phyloP scores from a whole-genome alignment of 2,113 vertebrate species.

The Cygnus atratus region DNA sequence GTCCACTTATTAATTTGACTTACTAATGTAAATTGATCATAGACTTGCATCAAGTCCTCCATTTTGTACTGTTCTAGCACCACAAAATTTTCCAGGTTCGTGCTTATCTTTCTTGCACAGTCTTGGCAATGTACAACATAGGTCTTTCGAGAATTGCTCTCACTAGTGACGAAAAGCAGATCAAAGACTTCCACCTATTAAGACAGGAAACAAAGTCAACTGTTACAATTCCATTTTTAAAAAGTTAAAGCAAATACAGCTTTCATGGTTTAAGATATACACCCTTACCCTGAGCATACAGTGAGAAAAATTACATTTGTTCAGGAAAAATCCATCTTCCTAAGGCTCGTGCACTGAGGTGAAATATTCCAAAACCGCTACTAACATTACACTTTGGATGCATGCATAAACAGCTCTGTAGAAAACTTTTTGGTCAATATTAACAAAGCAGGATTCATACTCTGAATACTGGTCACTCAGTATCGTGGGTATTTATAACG shows the following conservation, averaged over 20 bases:
- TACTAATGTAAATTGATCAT: conserved; percentile 99
- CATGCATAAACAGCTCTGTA: not conserved
- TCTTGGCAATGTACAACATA: conserved; percentile 97
- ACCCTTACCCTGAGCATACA: not conserved
- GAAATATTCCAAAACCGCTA: not conserved
- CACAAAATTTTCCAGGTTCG: conserved; percentile 94
- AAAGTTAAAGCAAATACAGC: not conserved
- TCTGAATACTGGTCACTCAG: not conserved
- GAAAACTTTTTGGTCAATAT: not conserved
- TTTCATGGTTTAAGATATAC: not conserved
- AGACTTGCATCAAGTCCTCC: conserved; percentile 97
- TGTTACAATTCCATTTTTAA: not conserved
- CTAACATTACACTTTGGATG: not conserved
- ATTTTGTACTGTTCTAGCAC: conserved; percentile 98
- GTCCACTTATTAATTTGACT: conserved; percentile 81
- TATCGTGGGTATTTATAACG: not conserved
- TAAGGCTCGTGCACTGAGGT: not conserved
- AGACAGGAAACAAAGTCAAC: conserved; percentile 15
- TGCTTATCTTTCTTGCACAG: conserved; percentile 93
- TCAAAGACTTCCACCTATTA: conserved; percentile 97
- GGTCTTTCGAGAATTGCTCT: conserved; percentile 94
- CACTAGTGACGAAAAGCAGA: conserved; percentile 96
- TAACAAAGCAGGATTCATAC: not conserved
- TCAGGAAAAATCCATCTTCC: not conserved
- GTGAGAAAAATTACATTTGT: not conserved